These are phyloP conservation scores for Pavo muticus DNA, from an alignment of 2,113 vertebrate genomes.

Conservation along the genomic window DNA sequence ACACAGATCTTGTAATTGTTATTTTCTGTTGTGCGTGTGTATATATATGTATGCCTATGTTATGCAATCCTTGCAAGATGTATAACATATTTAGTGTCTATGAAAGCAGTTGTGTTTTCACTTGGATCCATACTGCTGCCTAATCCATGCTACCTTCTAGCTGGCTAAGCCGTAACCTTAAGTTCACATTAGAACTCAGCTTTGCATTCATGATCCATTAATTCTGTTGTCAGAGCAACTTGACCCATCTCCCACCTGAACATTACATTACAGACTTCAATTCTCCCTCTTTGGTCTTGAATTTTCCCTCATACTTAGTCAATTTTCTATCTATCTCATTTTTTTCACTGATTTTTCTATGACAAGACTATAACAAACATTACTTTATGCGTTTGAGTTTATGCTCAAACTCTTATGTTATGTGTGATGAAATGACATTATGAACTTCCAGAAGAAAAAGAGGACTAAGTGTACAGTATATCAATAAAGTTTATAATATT, in stretches of 20 bases:
- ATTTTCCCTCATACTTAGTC: constrained; percentile 22
- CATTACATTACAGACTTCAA: not conserved
- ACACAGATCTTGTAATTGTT: not conserved
- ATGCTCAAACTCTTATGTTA: not conserved
- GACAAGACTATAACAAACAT: not conserved
- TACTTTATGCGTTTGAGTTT: not conserved
- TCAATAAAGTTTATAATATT: not conserved
- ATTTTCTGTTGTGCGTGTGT: not conserved
- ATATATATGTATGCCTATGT: not conserved
- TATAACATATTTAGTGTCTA: not conserved
- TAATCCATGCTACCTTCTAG: not conserved
- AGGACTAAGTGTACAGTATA: not conserved
- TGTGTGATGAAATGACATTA: not conserved
- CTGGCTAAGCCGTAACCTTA: constrained; percentile 10
- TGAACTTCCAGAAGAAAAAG: constrained; percentile 2
- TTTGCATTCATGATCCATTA: not conserved
- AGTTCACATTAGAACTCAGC: constrained; percentile 6
- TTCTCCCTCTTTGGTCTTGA: constrained; percentile 19
- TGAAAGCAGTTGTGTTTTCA: not conserved
- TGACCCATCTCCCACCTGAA: constrained; percentile 10
- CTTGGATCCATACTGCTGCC: not conserved
- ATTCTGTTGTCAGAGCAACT: constrained; percentile 43
- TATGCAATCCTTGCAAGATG: not conserved
- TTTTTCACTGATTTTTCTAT: not conserved
- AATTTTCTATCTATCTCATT: not conserved